Conservation (phyloP, 2,888 invertebrate species). For the Xestia xanthographa region DNA sequence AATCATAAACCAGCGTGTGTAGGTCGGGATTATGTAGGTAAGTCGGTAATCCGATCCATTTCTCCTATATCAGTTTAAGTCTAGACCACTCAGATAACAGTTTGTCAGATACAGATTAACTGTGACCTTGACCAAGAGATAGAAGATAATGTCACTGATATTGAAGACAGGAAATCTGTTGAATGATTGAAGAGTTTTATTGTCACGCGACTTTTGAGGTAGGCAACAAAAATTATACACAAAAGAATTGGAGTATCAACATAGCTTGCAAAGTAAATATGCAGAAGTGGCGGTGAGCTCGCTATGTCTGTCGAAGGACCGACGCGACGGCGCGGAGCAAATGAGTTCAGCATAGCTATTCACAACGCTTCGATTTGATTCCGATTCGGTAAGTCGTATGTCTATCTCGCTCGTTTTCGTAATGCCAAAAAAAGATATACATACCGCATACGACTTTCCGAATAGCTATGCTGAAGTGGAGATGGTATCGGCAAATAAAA, state of each 20-base stretch:
- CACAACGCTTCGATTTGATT: too few relatives aligned
- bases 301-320: background rate
- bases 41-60: constrained; percentile 2
- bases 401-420: too few relatives aligned
- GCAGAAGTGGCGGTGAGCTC: background rate
- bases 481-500: background rate
- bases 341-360: too few relatives aligned
- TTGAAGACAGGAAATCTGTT: background rate
- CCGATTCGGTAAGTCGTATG: too few relatives aligned
- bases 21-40: background rate
- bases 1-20: background rate
- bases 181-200: background rate
- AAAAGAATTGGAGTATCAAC: background rate
- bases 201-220: background rate
- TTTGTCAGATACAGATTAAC: constrained; percentile 17
- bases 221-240: background rate
- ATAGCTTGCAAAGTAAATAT: background rate
- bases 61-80: constrained; percentile 33
- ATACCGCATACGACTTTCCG: too few relatives aligned
- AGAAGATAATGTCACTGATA: constrained; percentile 24
- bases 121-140: constrained; percentile 37
- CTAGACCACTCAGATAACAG: constrained; percentile 44
- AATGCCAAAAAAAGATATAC: too few relatives aligned
- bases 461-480: too few relatives aligned
- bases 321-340: too few relatives aligned